Conservation (phyloP, 2,888 invertebrate genomes). For the Drosophila limbata region DNA sequence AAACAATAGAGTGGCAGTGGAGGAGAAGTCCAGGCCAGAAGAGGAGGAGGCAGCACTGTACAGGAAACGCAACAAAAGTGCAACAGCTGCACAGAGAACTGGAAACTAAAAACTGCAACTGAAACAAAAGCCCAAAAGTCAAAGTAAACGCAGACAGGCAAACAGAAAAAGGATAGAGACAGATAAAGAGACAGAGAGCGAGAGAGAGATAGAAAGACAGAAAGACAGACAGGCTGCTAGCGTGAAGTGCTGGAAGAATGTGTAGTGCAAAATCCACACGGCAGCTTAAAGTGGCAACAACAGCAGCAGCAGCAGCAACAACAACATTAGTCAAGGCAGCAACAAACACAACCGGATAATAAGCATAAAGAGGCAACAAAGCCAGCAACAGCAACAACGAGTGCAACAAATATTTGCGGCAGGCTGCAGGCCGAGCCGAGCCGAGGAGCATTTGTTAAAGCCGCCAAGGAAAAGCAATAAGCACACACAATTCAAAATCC, state of each 20-base stretch:
- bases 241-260: conserved; percentile 61
- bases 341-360: conserved; percentile 67
- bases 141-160: conserved; percentile 55
- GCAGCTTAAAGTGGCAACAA: conserved; percentile 70
- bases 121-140: conserved; percentile 58
- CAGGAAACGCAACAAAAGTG: conserved; percentile 70
- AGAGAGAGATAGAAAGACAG: neutral
- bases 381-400: conserved; percentile 13
- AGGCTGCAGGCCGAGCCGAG: conserved; percentile 27
- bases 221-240: conserved; percentile 20
- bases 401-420: conserved; percentile 27
- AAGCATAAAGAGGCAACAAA: conserved; percentile 42
- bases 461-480: conserved; percentile 12
- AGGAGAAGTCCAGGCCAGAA: neutral
- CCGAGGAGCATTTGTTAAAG: conserved; percentile 1
- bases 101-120: conserved; percentile 38
- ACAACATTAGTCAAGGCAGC: conserved; percentile 26
- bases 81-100: conserved; percentile 69
- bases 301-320: conserved; percentile 42
- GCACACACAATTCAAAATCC: neutral
- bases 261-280: conserved; percentile 70
- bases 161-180: conserved; percentile 10
- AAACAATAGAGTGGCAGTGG: conserved; percentile 63
- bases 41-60: conserved; percentile 29
- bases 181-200: neutral